phyloP scores from a whole-genome alignment of 1,140 invertebrate genomes.

The Luehdorfia chinensis region DNA sequence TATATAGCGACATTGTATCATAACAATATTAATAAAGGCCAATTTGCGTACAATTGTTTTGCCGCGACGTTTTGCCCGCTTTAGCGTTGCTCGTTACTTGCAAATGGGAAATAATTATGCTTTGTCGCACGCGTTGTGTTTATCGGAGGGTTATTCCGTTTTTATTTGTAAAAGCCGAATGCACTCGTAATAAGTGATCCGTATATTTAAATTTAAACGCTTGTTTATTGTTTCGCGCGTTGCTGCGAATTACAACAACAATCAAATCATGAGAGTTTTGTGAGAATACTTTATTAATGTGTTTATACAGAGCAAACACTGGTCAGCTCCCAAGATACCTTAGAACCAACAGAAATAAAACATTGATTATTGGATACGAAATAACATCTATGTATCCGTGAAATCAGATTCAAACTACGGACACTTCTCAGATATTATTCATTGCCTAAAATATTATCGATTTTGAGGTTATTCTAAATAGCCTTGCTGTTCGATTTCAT shows the following conservation, averaged over 20 bases:
- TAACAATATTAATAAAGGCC: slow-evolving; percentile 21
- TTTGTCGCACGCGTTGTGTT: slow-evolving; percentile 12
- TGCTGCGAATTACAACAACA: not conserved
- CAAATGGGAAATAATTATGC: slow-evolving; percentile 15
- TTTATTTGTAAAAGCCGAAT: slow-evolving; percentile 15
- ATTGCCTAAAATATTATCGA: too few relatives aligned
- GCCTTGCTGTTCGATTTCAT: too few relatives aligned
- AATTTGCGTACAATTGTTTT: slow-evolving; percentile 27
- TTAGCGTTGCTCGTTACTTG: slow-evolving; percentile 15
- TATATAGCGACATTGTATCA: slow-evolving; percentile 17
- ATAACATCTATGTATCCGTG: too few relatives aligned
- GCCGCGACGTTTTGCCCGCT: slow-evolving; percentile 21
- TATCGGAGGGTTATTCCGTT: slow-evolving; percentile 13
- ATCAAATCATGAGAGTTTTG: not conserved
- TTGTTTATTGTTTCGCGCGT: slow-evolving; percentile 10
- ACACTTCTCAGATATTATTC: too few relatives aligned
- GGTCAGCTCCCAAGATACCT: too few relatives aligned
- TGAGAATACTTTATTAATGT: too few relatives aligned
- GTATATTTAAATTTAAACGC: slow-evolving; percentile 11
- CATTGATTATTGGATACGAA: too few relatives aligned
- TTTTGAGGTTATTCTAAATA: too few relatives aligned
- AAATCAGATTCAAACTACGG: too few relatives aligned
- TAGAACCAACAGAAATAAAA: too few relatives aligned
- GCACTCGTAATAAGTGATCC: slow-evolving; percentile 10
- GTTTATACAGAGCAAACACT: too few relatives aligned